These are phyloP conservation scores for Corynorhinus townsendii DNA, from an alignment of 2,113 vertebrate species.

Conservation along the genomic window DNA sequence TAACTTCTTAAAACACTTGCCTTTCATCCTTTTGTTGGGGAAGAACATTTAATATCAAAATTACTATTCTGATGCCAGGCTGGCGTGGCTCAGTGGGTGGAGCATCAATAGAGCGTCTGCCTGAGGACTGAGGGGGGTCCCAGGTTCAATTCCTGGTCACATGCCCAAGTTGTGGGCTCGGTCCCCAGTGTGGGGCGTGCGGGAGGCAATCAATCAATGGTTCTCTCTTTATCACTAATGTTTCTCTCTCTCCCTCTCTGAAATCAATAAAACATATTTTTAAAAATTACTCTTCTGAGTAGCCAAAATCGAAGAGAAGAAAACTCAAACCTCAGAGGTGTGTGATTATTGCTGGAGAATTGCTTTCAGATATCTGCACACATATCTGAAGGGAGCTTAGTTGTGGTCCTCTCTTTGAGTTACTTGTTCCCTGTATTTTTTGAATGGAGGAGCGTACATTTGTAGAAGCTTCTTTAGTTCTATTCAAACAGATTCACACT, in stretches of 20 bases:
- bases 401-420: slow-evolving; percentile 24
- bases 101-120: too few relatives aligned
- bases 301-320: not conserved
- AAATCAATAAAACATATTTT: too few relatives aligned
- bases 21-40: not conserved
- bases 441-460: not conserved
- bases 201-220: too few relatives aligned
- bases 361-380: not conserved
- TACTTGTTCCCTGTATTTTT: slow-evolving; percentile 50
- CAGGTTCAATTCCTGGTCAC: too few relatives aligned
- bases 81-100: too few relatives aligned
- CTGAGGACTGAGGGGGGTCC: too few relatives aligned
- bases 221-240: too few relatives aligned
- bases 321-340: not conserved
- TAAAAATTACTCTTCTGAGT: slow-evolving; percentile 1
- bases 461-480: not conserved
- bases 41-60: slow-evolving; percentile 25
- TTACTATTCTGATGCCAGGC: not conserved
- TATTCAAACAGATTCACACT: slow-evolving; percentile 23
- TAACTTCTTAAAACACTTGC: slow-evolving; percentile 35
- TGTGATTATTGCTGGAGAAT: not conserved
- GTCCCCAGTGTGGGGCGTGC: too few relatives aligned
- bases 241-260: too few relatives aligned
- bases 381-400: slow-evolving; percentile 18
- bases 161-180: too few relatives aligned